Base-by-base conservation (phyloP, 92 coral and sea anemone genomes). In the Porites evermanni region DNA sequence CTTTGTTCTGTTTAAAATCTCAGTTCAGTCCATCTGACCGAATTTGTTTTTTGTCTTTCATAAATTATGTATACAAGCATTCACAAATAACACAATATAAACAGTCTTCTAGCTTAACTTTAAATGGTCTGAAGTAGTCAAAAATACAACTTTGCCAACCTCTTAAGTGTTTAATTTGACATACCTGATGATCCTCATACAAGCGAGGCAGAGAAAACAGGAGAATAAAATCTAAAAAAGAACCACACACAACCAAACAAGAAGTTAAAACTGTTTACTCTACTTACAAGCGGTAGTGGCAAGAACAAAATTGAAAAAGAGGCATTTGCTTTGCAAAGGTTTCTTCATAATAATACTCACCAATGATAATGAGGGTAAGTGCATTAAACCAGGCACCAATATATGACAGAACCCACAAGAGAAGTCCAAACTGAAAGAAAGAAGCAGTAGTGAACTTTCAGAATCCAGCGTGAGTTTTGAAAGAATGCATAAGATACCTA, bases 121-220 rank as follows among this genome's bases (percentile, higher is more conserved):
- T 38, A 38, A 4, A 38, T 38, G 47, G 47, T 38, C 47, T 38
- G 47, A 38, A 38, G 47, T 38, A 38, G 47, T 38, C 47, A 38
- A 38, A 38, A 38, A 38, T 38, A 38, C 47, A 38, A 38, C 47
- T 38, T 38, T 3, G 5, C 5, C 47, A 38, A 4, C 47, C 47
- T 38, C 47, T 4, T 4, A 38, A 38, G 5, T 38, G 47, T 19
- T 11, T 58, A 47, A 0, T 21, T 16, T 14, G 21, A 29, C 73
- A 50, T 79, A 96, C 98, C 98, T 96, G 98, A 24, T 94, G 93
- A 24, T 96, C 98, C 80, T 96, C 98, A 76, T 96, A 96, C 81
- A 96, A 71, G 88, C 89, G 93, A 59, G 98, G 98, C 72, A 94
- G 67, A 52, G 96, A 86, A 71, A 96, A 96, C 24, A 89, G 26